Evolutionary conservation across 2,113 vertebrate species (phyloP), one percentile per base, ranked within the genome.

Genomic region (Prionailurus viverrinus): DNA sequence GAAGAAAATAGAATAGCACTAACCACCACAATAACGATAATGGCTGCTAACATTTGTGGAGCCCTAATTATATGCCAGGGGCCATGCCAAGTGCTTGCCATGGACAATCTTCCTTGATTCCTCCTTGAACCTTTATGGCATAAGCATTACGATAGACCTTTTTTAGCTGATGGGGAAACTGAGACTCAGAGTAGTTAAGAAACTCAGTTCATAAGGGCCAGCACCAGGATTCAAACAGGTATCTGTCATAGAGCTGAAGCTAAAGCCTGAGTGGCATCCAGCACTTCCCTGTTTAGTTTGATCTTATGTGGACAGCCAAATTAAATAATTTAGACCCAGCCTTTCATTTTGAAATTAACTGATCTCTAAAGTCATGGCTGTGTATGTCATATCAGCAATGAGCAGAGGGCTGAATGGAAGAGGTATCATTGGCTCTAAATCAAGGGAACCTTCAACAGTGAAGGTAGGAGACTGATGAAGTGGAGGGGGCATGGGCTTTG

Each of bases 301-400:
- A 95, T 89, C 41, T 31, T 31, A 9, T 12, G 1, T 21, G 74
- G 61, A 93, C 45, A 85, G 58, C n/a, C 48, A 71, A 9, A 78
- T 65, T 92, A 89, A 93, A 80, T 94, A 79, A 92, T 90, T 90
- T 48, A 96, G 90, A 80, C 61, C 15, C 25, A 33, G 73, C 0
- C 85, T 83, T 93, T 82, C 82, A 95, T 68, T 89, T 51, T 74
- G n/a, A 93, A 89, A 74, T 86, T 12, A 95, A 94, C 81, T 90
- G n/a, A 76, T 81, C 55, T 71, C 89, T 53, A 90, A 87, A 66
- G 58, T 63, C 53, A 13, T 4, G 29, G 6, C 33, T 81, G 6
- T 91, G 81, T 79, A 73, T 83, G 93, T 79, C 55, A 68, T 27
- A 16, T 78, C 78, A 83, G 94, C 96, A 74, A 6, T 31, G 53